Base-by-base conservation (phyloP, 2,888 invertebrate genomes). In the Pilophorus perplexus region DNA sequence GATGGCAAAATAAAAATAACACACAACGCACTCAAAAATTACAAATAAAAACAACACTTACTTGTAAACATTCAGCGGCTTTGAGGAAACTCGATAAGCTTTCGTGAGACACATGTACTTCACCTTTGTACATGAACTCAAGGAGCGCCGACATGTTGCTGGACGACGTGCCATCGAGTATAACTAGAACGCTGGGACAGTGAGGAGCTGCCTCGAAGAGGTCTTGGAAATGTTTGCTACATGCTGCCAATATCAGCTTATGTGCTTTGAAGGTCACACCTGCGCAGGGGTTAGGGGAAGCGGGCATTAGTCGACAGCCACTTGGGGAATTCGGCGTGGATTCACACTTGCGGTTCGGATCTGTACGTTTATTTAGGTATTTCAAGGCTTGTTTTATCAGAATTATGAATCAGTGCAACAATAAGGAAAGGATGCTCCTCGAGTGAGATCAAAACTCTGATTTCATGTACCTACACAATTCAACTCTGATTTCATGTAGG, bases 91-190 rank as follows among this genome's bases (percentile, higher is more conserved):
- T 90, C 76, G 90, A 90, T 73, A 93, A 85, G 72, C 90, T 89
- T 79, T 93, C 92, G 80, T 93, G 92, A 74, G 91, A 91, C 75
- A 93, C 91, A 78, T 93, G 92, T 73, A 93, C 93, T 79, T 93
- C 93, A 68, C 93, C 93, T 78, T 92, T 92, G 82, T 93, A 93
- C 93, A 93, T 93, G 79, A 93, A 93, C 79, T 93, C 92, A 72
- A 93, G 83, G 72, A 93, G 83, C 48, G 92, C 91, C 72, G 90
- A 88, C 90, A 93, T 91, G 79, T 93, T 92, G 76, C 89, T 87
- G 68, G 92, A 90, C 73, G 89, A 86, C 73, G 92, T 93, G 72
- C 92, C 92, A 79, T 93, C 92, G 78, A 93, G 81, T 76, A 93
- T 91, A 75, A 93, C 90, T 76, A 91, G 85, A 71, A 86, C 84